Conservation (phyloP, 2,888 invertebrate species). For the Coenonympha glycerion region DNA sequence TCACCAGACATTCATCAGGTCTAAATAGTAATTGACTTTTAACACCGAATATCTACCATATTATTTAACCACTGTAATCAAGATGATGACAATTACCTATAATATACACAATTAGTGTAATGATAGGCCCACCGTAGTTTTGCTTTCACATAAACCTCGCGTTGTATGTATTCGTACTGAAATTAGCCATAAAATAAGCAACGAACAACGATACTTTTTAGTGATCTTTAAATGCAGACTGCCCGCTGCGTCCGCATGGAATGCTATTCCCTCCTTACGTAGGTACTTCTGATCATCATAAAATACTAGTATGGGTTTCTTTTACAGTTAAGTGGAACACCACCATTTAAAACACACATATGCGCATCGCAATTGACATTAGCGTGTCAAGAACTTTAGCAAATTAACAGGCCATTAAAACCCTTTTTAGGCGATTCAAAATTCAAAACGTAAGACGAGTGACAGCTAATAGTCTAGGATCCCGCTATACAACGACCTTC, state of each 20-base stretch:
- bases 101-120: too few species aligned
- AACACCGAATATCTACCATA: too few species aligned
- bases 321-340: not conserved
- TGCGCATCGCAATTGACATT: not conserved
- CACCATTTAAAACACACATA: not conserved
- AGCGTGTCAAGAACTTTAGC: not conserved
- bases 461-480: too few species aligned
- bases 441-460: not conserved
- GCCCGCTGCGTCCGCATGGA: not conserved
- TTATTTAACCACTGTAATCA: too few species aligned
- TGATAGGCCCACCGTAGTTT: too few species aligned
- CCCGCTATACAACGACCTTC: too few species aligned
- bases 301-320: conserved; percentile 4
- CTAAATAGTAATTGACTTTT: too few species aligned
- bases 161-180: not conserved
- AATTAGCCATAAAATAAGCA: not conserved
- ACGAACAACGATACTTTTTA: not conserved
- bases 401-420: not conserved
- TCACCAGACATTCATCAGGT: too few species aligned
- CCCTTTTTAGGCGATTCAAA: not conserved
- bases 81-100: too few species aligned
- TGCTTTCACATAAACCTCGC: too few species aligned
- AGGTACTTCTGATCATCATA: conserved; percentile 2
- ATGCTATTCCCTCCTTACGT: not conserved
- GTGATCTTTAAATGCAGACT: not conserved